Percentiles rank a stretch among this genome's conserved stretches.
phyloP scores from a whole-genome alignment of 2,888 invertebrate genomes.

The Drosophila parthenogenetica region DNA sequence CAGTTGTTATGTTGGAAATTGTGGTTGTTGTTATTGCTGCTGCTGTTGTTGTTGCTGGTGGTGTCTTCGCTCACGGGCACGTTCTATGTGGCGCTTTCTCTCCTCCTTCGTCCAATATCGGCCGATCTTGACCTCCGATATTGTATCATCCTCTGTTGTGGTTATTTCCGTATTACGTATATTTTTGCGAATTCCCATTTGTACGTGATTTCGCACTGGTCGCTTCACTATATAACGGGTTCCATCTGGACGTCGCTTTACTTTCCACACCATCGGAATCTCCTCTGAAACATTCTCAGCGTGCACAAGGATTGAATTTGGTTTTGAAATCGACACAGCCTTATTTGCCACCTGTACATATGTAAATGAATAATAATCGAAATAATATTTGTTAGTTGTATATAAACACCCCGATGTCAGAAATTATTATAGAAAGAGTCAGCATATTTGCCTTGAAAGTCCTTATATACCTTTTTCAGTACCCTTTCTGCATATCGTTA shows the following conservation, averaged over 20 bases:
- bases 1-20: slow-evolving; percentile 34
- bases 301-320: slow-evolving; percentile 48
- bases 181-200: slow-evolving; percentile 88
- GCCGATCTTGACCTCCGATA: slow-evolving; percentile 91
- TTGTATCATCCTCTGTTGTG: slow-evolving; percentile 91
- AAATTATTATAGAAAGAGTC: too few relatives aligned
- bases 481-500: too few relatives aligned
- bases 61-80: slow-evolving; percentile 88
- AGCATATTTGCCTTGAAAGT: too few relatives aligned
- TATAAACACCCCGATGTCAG: too few relatives aligned
- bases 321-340: slow-evolving; percentile 31
- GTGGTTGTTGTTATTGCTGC: slow-evolving; percentile 1
- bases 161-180: slow-evolving; percentile 86
- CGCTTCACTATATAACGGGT: slow-evolving; percentile 91
- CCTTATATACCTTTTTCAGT: too few relatives aligned
- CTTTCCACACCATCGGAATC: slow-evolving; percentile 89
- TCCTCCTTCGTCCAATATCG: slow-evolving; percentile 92
- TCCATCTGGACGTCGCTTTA: slow-evolving; percentile 91
- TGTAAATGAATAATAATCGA: too few relatives aligned
- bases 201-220: slow-evolving; percentile 88
- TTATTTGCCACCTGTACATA: slow-evolving; percentile 61
- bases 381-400: too few relatives aligned
- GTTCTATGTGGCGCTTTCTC: slow-evolving; percentile 90
- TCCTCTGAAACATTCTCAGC: slow-evolving; percentile 46
- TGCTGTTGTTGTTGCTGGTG: slow-evolving; percentile 31